Evolutionary conservation across 2,888 invertebrate genomes (phyloP).

Genomic region (Mystacides longicornis): DNA sequence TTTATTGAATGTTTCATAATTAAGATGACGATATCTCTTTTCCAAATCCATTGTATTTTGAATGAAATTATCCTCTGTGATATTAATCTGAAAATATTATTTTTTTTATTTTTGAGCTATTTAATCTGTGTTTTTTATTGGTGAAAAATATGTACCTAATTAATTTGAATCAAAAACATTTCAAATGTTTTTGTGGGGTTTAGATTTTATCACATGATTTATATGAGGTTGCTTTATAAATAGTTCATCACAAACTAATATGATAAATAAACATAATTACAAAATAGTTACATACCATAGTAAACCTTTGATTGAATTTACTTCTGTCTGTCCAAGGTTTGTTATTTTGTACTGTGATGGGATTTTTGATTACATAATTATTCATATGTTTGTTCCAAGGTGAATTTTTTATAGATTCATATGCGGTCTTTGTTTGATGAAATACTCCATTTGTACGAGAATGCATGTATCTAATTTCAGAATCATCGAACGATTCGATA

Average conservation of each 20-base stretch:
- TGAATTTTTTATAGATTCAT: too few relatives aligned
- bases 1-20: constrained; percentile 11
- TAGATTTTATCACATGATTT: too few relatives aligned
- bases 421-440: too few relatives aligned
- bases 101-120: constrained; percentile 15
- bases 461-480: constrained; percentile 7
- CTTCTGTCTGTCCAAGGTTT: not conserved
- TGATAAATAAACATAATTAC: too few relatives aligned
- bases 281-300: not conserved
- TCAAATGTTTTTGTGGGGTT: too few relatives aligned
- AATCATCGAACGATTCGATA: constrained; percentile 19
- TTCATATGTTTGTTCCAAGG: not conserved
- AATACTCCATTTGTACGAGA: not conserved
- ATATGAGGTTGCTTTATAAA: too few relatives aligned
- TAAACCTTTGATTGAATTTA: not conserved
- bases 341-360: not conserved
- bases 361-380: not conserved
- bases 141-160: too few relatives aligned
- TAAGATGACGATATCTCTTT: constrained; percentile 3
- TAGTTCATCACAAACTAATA: too few relatives aligned
- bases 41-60: constrained; percentile 13
- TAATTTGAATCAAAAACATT: too few relatives aligned
- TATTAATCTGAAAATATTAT: constrained; percentile 11
- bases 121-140: too few relatives aligned
- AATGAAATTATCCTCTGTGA: constrained; percentile 9